A percentile compares a stretch with the other conserved stretches of the same genome.
Evolutionary conservation across 2,113 vertebrate genomes (phyloP).

Genomic region (Cricetomys ansorgei): DNA sequence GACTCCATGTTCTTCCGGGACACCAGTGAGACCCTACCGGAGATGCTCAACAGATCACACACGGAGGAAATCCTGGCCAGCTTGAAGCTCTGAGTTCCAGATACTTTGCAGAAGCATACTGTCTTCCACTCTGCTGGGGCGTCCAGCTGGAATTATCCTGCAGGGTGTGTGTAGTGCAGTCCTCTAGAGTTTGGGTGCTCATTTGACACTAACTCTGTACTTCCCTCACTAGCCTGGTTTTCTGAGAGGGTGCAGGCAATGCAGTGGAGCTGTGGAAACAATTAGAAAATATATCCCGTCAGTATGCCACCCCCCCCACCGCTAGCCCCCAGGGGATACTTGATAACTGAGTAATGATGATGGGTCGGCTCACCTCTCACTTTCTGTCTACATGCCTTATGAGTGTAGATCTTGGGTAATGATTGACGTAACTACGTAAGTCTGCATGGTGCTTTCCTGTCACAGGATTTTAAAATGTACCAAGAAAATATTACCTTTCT

Average conservation of each 20-base stretch:
- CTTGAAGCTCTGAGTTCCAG: constrained; percentile 83
- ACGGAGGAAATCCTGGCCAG: constrained; percentile 86
- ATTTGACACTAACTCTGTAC: background rate
- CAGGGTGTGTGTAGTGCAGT: background rate
- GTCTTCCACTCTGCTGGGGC: background rate
- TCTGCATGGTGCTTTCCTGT: background rate
- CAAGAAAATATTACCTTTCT: constrained; percentile 6
- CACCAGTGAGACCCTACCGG: constrained; percentile 86
- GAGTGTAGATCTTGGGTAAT: background rate
- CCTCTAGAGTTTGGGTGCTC: background rate
- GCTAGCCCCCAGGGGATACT: background rate
- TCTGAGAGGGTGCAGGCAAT: background rate
- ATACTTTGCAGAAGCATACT: constrained; percentile 27
- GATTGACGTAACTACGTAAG: background rate
- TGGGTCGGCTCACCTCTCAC: background rate
- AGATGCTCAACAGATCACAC: constrained; percentile 86
- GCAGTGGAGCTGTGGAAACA: background rate
- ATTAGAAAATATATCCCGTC: background rate
- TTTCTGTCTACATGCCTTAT: background rate
- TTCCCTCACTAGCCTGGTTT: constrained; percentile 34
- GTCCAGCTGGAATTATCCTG: background rate
- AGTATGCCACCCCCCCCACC: no score
- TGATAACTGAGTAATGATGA: background rate
- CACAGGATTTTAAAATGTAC: background rate
- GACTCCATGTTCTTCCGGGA: constrained; percentile 83